phyloP scores from a whole-genome alignment of 30 jellyfish, hydroid and myxozoan genomes.

The Hydractinia symbiolongicarpus region DNA sequence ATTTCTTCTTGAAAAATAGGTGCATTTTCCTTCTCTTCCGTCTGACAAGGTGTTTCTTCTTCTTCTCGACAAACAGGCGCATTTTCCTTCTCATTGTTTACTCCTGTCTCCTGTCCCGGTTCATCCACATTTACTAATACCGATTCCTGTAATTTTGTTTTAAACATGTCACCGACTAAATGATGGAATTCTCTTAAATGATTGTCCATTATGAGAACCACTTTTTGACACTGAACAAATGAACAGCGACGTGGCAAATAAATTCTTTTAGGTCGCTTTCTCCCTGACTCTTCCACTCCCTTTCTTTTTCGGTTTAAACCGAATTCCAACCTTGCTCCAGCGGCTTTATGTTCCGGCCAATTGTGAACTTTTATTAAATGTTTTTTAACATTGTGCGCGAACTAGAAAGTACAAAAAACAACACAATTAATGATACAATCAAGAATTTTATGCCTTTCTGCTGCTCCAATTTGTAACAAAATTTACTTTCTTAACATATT shows the following conservation, averaged over 20 bases:
- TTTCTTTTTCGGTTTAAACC: not conserved
- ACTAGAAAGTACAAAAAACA: too few relatives aligned
- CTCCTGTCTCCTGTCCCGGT: too few relatives aligned
- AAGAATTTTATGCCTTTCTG: too few relatives aligned
- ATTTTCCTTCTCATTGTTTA: too few relatives aligned
- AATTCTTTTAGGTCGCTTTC: not conserved
- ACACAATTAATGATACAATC: too few relatives aligned
- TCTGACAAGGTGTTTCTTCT: too few relatives aligned
- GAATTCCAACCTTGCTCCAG: not conserved
- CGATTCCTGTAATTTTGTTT: not conserved
- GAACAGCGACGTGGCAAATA: not conserved
- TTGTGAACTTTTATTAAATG: not conserved
- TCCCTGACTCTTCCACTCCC: not conserved
- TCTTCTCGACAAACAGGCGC: too few relatives aligned
- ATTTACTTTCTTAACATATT: too few relatives aligned
- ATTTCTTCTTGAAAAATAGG: too few relatives aligned
- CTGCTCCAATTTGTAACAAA: too few relatives aligned
- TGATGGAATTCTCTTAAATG: not conserved
- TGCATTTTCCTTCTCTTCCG: too few relatives aligned
- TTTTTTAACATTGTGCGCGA: not conserved
- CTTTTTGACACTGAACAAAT: not conserved
- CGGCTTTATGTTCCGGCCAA: not conserved
- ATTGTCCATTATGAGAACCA: not conserved
- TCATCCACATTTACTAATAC: not conserved
- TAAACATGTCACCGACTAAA: not conserved